A percentile compares a stretch with the other conserved stretches of the same genome.
These are phyloP conservation scores for Molorchus minor DNA, from an alignment of 2,888 invertebrate species.

Conservation along the genomic window DNA sequence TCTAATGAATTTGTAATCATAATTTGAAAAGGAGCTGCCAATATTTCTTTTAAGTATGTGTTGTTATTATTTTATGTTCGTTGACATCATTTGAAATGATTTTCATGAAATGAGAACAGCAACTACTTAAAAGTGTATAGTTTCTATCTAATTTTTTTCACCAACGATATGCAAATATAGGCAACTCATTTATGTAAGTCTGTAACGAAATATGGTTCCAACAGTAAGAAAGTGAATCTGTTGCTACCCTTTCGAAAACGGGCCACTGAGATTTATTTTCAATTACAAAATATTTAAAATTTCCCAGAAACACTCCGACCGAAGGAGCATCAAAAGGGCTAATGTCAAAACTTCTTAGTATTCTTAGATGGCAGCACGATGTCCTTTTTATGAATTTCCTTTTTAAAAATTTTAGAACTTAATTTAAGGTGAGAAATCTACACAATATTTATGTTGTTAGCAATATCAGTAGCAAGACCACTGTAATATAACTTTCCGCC, in stretches of 20 bases:
- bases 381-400: no score
- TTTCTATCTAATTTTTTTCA: neutral
- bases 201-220: slow-evolving; percentile 10
- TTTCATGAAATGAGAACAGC: slow-evolving; percentile 10
- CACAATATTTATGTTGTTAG: no score
- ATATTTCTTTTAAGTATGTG: slow-evolving; percentile 12
- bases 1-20: slow-evolving; percentile 2
- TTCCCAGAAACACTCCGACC: neutral
- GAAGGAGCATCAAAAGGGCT: no score
- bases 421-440: no score
- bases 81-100: slow-evolving; percentile 13
- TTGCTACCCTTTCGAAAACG: neutral
- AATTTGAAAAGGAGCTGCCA: slow-evolving; percentile 15
- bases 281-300: slow-evolving; percentile 7
- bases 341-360: no score
- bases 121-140: slow-evolving; percentile 2
- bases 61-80: neutral
- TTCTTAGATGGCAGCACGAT: no score
- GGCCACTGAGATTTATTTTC: slow-evolving; percentile 3
- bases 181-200: neutral
- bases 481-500: no score
- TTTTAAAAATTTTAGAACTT: no score
- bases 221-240: slow-evolving; percentile 7
- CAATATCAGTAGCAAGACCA: no score
- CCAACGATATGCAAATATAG: slow-evolving; percentile 1